phyloP scores from a whole-genome alignment of 2,797 vertebrate species.

The Morelia viridis region DNA sequence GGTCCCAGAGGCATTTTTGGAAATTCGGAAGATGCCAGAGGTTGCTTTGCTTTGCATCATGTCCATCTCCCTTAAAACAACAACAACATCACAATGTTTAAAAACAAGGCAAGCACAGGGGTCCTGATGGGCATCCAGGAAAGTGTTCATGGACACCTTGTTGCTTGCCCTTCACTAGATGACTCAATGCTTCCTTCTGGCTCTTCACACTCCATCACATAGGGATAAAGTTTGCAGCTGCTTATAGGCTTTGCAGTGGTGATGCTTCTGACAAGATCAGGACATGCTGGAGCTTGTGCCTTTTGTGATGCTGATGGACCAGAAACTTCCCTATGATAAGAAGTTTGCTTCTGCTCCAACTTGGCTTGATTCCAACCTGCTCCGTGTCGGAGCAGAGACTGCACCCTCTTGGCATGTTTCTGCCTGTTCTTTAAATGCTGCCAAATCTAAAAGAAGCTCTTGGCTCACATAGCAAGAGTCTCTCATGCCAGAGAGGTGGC shows the following conservation, averaged over 20 bases:
- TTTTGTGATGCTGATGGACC: neutral
- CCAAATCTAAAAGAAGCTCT: slow-evolving; percentile 7
- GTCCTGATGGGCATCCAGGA: neutral
- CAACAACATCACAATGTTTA: neutral
- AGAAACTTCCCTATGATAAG: neutral
- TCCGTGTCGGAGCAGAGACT: neutral
- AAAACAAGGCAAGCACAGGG: neutral
- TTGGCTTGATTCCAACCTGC: neutral
- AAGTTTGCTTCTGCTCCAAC: neutral
- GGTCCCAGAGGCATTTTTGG: neutral
- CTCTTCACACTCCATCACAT: neutral
- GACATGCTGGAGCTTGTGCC: neutral
- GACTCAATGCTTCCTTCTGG: neutral
- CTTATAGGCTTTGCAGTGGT: neutral
- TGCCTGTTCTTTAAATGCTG: slow-evolving; percentile 18
- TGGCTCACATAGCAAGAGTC: slow-evolving; percentile 5
- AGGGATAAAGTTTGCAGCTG: neutral
- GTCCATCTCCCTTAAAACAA: neutral
- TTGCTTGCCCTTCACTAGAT: neutral
- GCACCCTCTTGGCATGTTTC: neutral
- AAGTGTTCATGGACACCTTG: neutral
- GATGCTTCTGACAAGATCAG: neutral
- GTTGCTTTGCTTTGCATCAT: neutral
- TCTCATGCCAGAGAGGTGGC: neutral
- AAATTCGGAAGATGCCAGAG: neutral